Percentiles rank a stretch among this genome's conserved stretches.
phyloP scores from a whole-genome alignment of 2,113 vertebrate genomes.

The Oxyura jamaicensis region DNA sequence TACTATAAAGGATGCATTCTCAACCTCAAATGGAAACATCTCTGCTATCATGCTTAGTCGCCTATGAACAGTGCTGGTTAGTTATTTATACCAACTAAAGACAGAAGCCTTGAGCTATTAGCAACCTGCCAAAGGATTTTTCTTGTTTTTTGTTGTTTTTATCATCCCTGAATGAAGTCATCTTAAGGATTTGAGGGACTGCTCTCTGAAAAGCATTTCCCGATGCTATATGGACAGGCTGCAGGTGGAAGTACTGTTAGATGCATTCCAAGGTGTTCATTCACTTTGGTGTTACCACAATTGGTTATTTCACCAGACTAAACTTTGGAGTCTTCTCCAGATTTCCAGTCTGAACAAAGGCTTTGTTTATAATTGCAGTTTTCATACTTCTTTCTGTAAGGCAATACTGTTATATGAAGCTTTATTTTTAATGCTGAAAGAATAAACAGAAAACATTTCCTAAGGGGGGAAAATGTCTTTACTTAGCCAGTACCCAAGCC shows the following conservation, averaged over 20 bases:
- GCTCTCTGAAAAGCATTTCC: neutral
- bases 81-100: slow-evolving; percentile 10
- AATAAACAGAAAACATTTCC: neutral
- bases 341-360: neutral
- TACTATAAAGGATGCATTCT: neutral
- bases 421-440: neutral
- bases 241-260: neutral
- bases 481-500: neutral
- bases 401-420: fast-evolving
- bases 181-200: neutral
- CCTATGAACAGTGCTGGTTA: neutral
- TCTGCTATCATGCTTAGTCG: neutral
- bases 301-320: neutral
- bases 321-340: neutral
- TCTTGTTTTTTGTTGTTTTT: neutral
- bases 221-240: fast-evolving
- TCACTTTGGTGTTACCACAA: neutral
- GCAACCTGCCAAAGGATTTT: neutral
- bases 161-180: neutral
- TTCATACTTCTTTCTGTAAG: neutral
- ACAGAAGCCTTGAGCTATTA: neutral
- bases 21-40: neutral
- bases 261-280: fast-evolving
- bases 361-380: neutral
- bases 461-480: neutral